A percentile compares a stretch with the other conserved stretches of the same genome.
phyloP scores from a whole-genome alignment of 2,797 vertebrate genomes.

The Glossophaga mutica region DNA sequence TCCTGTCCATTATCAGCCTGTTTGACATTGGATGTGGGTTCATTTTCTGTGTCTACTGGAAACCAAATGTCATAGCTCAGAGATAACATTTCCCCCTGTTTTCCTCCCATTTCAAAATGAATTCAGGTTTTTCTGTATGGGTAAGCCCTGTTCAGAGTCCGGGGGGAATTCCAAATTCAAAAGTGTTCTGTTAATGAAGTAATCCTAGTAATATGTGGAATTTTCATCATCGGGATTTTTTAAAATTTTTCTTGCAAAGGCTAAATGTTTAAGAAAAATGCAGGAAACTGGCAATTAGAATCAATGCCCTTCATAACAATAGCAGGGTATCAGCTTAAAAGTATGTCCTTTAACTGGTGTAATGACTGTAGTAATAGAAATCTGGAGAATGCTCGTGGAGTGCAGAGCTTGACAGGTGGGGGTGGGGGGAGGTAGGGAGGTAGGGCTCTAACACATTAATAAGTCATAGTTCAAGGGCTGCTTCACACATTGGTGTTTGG shows the following conservation, averaged over 20 bases:
- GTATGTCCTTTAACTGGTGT: not conserved
- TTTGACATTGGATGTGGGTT: constrained; percentile 85
- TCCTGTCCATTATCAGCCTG: constrained; percentile 88
- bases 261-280: constrained; percentile 65
- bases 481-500: not conserved
- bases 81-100: constrained; percentile 78
- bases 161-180: constrained; percentile 56
- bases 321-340: constrained; percentile 50
- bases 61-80: constrained; percentile 77
- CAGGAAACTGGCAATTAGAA: constrained; percentile 70
- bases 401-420: not conserved
- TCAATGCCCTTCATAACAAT: constrained; percentile 53
- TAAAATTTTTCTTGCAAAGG: constrained; percentile 1
- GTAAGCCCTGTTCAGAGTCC: not conserved
- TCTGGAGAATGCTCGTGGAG: not conserved
- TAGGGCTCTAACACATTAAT: not conserved
- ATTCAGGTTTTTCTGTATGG: constrained; percentile 65
- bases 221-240: constrained; percentile 40
- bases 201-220: constrained; percentile 53
- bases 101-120: constrained; percentile 63
- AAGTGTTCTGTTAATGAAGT: constrained; percentile 65
- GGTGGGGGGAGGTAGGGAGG: not conserved
- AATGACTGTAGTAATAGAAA: constrained; percentile 39
- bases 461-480: not conserved
- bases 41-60: constrained; percentile 79